Evolutionary conservation across 1,140 invertebrate species (phyloP).

Genomic region (Lepidurus couesii): DNA sequence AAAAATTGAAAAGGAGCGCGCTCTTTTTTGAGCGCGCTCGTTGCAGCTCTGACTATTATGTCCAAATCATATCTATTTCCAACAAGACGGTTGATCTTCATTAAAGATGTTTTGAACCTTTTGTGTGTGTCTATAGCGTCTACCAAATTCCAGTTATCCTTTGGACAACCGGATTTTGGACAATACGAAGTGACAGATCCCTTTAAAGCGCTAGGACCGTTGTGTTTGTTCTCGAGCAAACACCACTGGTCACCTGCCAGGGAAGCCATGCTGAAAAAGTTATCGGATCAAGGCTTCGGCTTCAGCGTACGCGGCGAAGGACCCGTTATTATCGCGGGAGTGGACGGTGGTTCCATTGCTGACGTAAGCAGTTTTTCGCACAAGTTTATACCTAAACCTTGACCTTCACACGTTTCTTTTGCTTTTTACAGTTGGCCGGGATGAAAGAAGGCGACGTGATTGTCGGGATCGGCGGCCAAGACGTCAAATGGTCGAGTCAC

Average conservation of each 20-base stretch:
- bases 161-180: conserved; percentile 85
- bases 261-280: conserved; percentile 37
- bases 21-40: too few relatives aligned
- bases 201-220: conserved; percentile 79
- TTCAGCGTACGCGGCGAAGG: conserved; percentile 88
- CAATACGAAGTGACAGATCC: conserved; percentile 79
- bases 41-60: conserved; percentile 37
- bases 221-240: conserved; percentile 88
- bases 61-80: background rate
- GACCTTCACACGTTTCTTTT: conserved; percentile 24
- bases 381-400: conserved; percentile 1
- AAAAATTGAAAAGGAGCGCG: background rate
- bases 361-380: conserved; percentile 60
- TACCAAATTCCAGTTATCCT: conserved; percentile 77
- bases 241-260: conserved; percentile 82
- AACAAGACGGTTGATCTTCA: too few relatives aligned
- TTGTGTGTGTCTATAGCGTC: conserved; percentile 54
- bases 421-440: conserved; percentile 65
- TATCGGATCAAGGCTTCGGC: conserved; percentile 68
- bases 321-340: conserved; percentile 81
- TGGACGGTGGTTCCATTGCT: conserved; percentile 81
- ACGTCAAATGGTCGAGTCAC: conserved; percentile 90
- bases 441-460: conserved; percentile 93
- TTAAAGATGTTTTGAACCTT: too few relatives aligned
- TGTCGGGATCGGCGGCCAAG: conserved; percentile 76